Evolutionary conservation across 1,140 invertebrate genomes (phyloP).

Genomic region (Manduca sexta): DNA sequence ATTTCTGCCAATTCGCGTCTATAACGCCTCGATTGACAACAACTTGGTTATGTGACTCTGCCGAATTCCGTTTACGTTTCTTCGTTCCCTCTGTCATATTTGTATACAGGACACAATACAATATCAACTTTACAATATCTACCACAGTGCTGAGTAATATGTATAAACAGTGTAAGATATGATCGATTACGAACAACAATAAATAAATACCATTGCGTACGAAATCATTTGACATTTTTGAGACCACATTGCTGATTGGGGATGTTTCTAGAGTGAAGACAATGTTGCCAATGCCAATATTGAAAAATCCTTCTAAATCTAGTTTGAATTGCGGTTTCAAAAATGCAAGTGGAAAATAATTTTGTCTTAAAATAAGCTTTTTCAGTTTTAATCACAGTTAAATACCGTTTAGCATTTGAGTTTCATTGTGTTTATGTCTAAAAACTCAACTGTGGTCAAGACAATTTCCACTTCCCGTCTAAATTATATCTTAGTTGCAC

Average conservation of each 20-base stretch:
- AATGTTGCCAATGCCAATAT: too few relatives aligned
- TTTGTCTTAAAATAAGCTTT: too few relatives aligned
- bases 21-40: slow-evolving; percentile 37
- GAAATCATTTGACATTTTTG: slow-evolving; percentile 37
- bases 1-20: slow-evolving; percentile 64
- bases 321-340: too few relatives aligned
- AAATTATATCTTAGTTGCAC: too few relatives aligned
- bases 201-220: slow-evolving; percentile 24
- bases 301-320: too few relatives aligned
- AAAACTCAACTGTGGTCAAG: too few relatives aligned
- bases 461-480: too few relatives aligned
- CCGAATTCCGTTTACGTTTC: slow-evolving; percentile 36
- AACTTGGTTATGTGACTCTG: slow-evolving; percentile 32
- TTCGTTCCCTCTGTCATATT: slow-evolving; percentile 50
- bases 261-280: too few relatives aligned
- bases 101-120: slow-evolving; percentile 30
- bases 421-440: too few relatives aligned
- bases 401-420: too few relatives aligned
- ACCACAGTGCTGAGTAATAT: slow-evolving; percentile 11
- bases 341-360: too few relatives aligned
- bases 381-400: too few relatives aligned
- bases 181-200: slow-evolving; percentile 29
- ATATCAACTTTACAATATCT: slow-evolving; percentile 21
- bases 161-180: slow-evolving; percentile 27
- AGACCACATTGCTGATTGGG: slow-evolving; percentile 9